Evolutionary conservation across 2,888 invertebrate species (phyloP), one percentile per base, ranked within the genome.

Genomic region (Meloe dianella): DNA sequence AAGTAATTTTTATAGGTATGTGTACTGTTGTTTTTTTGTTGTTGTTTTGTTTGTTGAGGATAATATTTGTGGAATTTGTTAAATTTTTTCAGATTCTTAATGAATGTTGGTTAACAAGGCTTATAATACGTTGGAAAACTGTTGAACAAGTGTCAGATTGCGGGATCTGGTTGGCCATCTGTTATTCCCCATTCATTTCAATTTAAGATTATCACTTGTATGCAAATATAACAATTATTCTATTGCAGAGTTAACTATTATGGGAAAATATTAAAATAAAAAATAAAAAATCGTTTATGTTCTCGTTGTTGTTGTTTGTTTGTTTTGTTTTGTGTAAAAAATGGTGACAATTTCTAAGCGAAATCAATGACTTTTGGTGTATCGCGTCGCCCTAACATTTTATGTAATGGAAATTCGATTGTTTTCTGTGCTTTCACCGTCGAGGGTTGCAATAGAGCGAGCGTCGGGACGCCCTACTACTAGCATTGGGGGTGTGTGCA

Each of bases 401-500:
- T 68, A 62, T 65, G 63, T 66, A 66, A 66, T 69, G 69, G 69
- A 69, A 69, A 69, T 69, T 69, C 69, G 69, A 66, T 66, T 66
- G 69, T 69, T 66, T 66, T 64, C 65, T 60, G 29, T 56, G 65
- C 62, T 60, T 60, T 54, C 60, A 65, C 47, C 63, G 61, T 35
- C 47, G 56, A 61, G 64, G 66, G 66, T 58, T 22, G 66, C 57
- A 20, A 32, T 29, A 51, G 8, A 17, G 10, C 5, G 41, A n/a
- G 10, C 32, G 32, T 32, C 51, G 56, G 65, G 61, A 61, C 58
- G 47, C 65, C 60, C 56, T 71, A 70, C 72, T 67, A 54, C 59
- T 59, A 75, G 24, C 51, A 24, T 51, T 62, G 66, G 78, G 80
- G 79, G 79, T 80, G 79, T 80, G 81, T 78, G 77, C 81, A 80